These are phyloP conservation scores for Anoplius nigerrimus DNA, from an alignment of 2,888 invertebrate genomes.

Conservation along the genomic window DNA sequence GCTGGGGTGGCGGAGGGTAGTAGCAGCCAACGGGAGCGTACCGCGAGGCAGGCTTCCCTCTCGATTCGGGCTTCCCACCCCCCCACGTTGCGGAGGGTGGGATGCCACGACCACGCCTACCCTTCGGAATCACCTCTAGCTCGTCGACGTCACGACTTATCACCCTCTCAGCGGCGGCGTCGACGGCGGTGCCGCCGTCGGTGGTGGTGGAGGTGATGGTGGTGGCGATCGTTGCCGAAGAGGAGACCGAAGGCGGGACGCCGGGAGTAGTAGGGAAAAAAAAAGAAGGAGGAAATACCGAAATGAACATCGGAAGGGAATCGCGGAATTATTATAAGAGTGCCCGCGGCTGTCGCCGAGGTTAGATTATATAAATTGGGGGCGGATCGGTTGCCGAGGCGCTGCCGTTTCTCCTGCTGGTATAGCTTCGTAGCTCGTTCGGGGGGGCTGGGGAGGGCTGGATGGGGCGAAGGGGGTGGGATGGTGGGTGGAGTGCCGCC, in stretches of 20 bases:
- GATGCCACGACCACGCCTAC: constrained; percentile 67
- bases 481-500: constrained; percentile 20
- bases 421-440: not conserved
- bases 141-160: constrained; percentile 74
- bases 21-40: constrained; percentile 67
- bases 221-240: constrained; percentile 35
- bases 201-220: constrained; percentile 32
- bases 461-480: not conserved
- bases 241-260: constrained; percentile 22
- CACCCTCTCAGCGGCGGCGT: constrained; percentile 66
- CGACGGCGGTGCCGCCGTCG: constrained; percentile 3
- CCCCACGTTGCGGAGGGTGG: constrained; percentile 48
- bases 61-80: constrained; percentile 43
- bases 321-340: constrained; percentile 73
- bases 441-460: not conserved
- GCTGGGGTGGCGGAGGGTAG: constrained; percentile 45
- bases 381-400: constrained; percentile 28
- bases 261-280: constrained; percentile 40
- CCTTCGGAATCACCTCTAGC: constrained; percentile 67
- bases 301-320: constrained; percentile 73
- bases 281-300: constrained; percentile 74
- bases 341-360: constrained; percentile 39
- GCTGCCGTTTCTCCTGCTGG: not conserved
- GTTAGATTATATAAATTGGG: constrained; percentile 63
- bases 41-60: constrained; percentile 54